A percentile compares a stretch with the other conserved stretches of the same genome.
phyloP scores from a whole-genome alignment of 2,797 vertebrate species.

The Euthynnus affinis region DNA sequence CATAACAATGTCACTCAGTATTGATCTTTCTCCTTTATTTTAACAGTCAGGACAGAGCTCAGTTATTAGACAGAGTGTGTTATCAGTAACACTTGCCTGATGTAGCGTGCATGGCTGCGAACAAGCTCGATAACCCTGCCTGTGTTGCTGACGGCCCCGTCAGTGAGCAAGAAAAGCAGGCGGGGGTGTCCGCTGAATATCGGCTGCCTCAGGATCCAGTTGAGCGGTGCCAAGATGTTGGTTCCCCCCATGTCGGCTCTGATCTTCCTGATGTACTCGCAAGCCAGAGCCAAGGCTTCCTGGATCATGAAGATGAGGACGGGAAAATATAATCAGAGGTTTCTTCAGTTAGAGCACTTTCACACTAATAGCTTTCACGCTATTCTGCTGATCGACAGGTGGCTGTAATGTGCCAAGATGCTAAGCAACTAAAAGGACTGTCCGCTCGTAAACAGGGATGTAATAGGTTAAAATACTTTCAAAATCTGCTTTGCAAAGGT shows the following conservation, averaged over 20 bases:
- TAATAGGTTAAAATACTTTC: too few relatives aligned
- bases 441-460: neutral
- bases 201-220: constrained; percentile 92
- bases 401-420: too few relatives aligned
- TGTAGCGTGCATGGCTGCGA: constrained; percentile 88
- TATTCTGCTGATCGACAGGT: too few relatives aligned
- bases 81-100: constrained; percentile 84
- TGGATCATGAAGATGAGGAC: constrained; percentile 60
- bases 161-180: constrained; percentile 92
- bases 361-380: too few relatives aligned
- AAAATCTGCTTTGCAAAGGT: too few relatives aligned
- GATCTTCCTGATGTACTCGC: constrained; percentile 89
- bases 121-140: constrained; percentile 93
- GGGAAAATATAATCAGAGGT: neutral
- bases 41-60: neutral
- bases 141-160: constrained; percentile 88
- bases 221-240: constrained; percentile 91
- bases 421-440: neutral
- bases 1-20: neutral
- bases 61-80: neutral
- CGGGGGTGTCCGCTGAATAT: constrained; percentile 90
- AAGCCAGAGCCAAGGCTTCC: constrained; percentile 91
- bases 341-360: neutral
- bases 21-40: neutral
- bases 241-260: constrained; percentile 92